These are phyloP conservation scores for Caenorhabditis brenneri DNA, from an alignment of 1,140 invertebrate genomes.

Conservation along the genomic window DNA sequence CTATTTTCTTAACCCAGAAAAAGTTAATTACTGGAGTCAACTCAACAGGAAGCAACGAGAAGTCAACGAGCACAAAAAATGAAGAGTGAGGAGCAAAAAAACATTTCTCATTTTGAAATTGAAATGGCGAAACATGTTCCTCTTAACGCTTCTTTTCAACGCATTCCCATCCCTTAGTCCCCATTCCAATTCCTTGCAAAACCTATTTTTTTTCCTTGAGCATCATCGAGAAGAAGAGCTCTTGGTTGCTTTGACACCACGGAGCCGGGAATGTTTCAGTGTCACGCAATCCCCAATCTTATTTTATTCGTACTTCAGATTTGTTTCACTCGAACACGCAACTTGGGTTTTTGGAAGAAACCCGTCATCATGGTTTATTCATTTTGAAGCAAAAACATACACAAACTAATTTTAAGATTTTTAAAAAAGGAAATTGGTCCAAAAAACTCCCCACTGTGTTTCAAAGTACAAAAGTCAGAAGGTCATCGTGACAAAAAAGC, in stretches of 20 bases:
- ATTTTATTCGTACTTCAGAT: background rate
- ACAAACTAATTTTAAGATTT: background rate
- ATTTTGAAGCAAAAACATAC: slow-evolving; percentile 4
- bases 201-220: slow-evolving; percentile 7
- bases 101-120: slow-evolving; percentile 27
- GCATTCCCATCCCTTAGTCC: too few relatives aligned
- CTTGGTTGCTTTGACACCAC: background rate
- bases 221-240: background rate
- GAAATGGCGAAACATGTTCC: slow-evolving; percentile 9
- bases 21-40: slow-evolving; percentile 10
- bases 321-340: slow-evolving; percentile 35
- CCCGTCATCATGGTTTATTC: slow-evolving; percentile 4
- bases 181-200: background rate
- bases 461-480: too few relatives aligned
- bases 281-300: slow-evolving; percentile 18
- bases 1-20: background rate
- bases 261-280: background rate
- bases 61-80: background rate
- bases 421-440: background rate
- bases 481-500: too few relatives aligned
- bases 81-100: background rate
- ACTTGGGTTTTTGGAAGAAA: background rate
- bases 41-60: background rate
- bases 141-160: background rate
- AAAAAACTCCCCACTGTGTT: too few relatives aligned